phyloP scores from a whole-genome alignment of 2,888 invertebrate genomes.

The Maniola hyperantus region DNA sequence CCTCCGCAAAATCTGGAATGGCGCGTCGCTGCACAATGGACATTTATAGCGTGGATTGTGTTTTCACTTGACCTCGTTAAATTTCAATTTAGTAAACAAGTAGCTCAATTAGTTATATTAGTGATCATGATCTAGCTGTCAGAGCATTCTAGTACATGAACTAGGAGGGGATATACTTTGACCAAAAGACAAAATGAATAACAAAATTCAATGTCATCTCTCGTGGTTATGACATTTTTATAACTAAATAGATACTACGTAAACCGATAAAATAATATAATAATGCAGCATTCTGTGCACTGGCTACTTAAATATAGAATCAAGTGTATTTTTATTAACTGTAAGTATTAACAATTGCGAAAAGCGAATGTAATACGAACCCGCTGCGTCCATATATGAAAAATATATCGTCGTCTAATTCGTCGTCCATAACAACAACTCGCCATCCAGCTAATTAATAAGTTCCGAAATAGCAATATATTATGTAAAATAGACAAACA shows the following conservation, averaged over 20 bases:
- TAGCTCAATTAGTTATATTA: constrained; percentile 30
- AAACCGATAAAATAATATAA: constrained; percentile 16
- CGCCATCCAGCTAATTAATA: constrained; percentile 51
- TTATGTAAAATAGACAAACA: constrained; percentile 2
- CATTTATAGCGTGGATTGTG: constrained; percentile 22
- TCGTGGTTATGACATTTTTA: background rate
- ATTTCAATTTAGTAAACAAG: constrained; percentile 17
- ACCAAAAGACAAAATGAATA: background rate
- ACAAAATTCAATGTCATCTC: background rate
- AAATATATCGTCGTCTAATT: constrained; percentile 70
- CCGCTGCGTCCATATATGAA: constrained; percentile 67
- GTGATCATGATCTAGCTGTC: constrained; percentile 24
- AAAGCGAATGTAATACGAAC: constrained; percentile 62
- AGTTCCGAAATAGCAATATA: constrained; percentile 17
- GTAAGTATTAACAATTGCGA: constrained; percentile 20
- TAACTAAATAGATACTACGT: constrained; percentile 20
- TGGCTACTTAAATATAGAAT: constrained; percentile 22
- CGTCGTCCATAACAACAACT: constrained; percentile 65
- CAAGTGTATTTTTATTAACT: constrained; percentile 5
- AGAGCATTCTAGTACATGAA: constrained; percentile 14
- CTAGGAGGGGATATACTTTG: background rate
- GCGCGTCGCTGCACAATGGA: constrained; percentile 41
- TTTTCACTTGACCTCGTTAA: constrained; percentile 31
- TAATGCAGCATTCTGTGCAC: constrained; percentile 26
- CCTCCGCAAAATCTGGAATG: constrained; percentile 34